These are phyloP conservation scores for Seriola quinqueradiata DNA, from an alignment of 2,113 vertebrate species.

Conservation along the genomic window DNA sequence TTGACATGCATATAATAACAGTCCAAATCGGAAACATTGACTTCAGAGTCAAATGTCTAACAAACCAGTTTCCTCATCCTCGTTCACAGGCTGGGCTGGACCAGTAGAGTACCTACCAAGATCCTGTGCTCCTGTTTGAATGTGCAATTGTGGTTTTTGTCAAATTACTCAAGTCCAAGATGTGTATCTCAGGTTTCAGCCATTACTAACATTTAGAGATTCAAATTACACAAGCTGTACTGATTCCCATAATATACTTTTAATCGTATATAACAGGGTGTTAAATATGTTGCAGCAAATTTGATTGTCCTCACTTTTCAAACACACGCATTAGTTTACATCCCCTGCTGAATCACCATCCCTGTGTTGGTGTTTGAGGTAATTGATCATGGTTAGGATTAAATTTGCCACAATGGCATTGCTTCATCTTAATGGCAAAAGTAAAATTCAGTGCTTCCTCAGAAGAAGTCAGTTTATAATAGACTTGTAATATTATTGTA, in stretches of 20 bases:
- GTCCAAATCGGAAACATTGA: constrained; percentile 10
- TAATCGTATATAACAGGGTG: neutral
- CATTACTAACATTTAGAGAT: neutral
- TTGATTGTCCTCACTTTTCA: constrained; percentile 18
- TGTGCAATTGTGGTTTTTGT: neutral
- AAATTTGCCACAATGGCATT: neutral
- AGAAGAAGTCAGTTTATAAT: neutral
- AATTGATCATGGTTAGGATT: neutral
- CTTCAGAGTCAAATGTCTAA: constrained; percentile 14
- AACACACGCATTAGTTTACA: constrained; percentile 24
- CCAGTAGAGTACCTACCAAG: neutral
- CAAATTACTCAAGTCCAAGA: neutral
- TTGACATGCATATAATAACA: neutral
- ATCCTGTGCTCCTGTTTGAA: constrained; percentile 4
- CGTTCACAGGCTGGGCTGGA: neutral
- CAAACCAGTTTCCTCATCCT: constrained; percentile 2
- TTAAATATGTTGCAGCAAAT: neutral
- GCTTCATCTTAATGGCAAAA: constrained; percentile 10
- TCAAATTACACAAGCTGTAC: neutral
- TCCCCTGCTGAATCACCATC: neutral
- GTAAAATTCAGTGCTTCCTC: neutral
- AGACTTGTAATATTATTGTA: neutral
- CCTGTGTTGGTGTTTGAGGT: constrained; percentile 15
- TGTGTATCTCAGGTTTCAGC: constrained; percentile 2
- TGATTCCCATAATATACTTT: neutral